phyloP scores from a whole-genome alignment of 2,888 invertebrate species.

The Apoderus coryli region DNA sequence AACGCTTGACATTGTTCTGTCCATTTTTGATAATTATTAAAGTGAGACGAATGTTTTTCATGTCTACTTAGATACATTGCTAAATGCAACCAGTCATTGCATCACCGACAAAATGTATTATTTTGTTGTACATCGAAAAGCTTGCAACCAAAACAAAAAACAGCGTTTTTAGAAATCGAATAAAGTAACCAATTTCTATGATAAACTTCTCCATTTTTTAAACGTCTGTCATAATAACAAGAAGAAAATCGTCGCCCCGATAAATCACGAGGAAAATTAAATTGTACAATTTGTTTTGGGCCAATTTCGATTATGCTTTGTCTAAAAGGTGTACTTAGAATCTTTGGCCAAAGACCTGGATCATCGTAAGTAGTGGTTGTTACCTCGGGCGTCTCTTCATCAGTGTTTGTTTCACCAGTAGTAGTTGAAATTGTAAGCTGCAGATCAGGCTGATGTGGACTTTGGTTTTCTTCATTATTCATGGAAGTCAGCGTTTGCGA shows the following conservation, averaged over 20 bases:
- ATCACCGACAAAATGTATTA: conserved; percentile 1
- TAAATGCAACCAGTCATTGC: conserved; percentile 2
- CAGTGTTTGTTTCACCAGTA: no score
- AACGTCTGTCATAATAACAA: conserved; percentile 1
- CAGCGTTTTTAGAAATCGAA: conserved; percentile 2
- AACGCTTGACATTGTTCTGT: not conserved
- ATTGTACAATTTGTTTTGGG: conserved; percentile 1
- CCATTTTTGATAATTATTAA: conserved; percentile 1
- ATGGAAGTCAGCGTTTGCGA: no score
- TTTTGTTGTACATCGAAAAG: conserved; percentile 2
- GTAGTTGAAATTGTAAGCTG: no score
- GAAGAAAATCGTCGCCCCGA: no score
- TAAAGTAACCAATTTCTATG: not conserved
- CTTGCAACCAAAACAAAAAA: conserved; percentile 2
- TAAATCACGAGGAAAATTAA: no score
- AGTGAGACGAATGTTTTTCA: conserved; percentile 1
- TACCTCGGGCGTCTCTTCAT: not conserved
- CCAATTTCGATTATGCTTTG: not conserved
- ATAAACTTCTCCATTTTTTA: not conserved
- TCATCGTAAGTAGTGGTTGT: conserved; percentile 1
- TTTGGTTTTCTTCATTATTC: no score
- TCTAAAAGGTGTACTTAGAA: not conserved
- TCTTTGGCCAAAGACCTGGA: conserved; percentile 1
- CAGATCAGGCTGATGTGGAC: no score
- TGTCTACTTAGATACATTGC: conserved; percentile 2